phyloP scores from a whole-genome alignment of 2,888 invertebrate species.

The Drosophila borealis region DNA sequence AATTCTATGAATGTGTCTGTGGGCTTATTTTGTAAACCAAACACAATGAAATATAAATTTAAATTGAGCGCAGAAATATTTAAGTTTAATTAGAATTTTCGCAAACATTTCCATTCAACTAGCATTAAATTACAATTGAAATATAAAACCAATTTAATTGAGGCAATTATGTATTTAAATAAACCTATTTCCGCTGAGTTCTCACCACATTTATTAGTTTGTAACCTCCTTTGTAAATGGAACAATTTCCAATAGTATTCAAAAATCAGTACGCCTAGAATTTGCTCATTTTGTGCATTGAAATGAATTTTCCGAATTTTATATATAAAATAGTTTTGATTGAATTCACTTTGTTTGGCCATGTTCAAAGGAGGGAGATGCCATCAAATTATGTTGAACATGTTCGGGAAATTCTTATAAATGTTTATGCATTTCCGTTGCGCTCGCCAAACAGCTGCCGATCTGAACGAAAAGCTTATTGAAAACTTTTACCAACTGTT shows the following conservation, averaged over 20 bases:
- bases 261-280: neutral
- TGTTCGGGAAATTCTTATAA: slow-evolving; percentile 62
- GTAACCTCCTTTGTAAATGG: neutral
- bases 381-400: slow-evolving; percentile 63
- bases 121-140: neutral
- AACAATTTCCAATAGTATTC: neutral
- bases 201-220: neutral
- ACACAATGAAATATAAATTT: slow-evolving; percentile 10
- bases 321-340: slow-evolving; percentile 13
- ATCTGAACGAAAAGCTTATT: slow-evolving; percentile 59
- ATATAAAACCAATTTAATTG: neutral
- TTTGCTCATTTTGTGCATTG: neutral
- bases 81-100: neutral
- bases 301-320: slow-evolving; percentile 6
- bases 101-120: neutral
- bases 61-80: neutral
- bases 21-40: neutral
- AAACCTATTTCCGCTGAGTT: no score
- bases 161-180: no score
- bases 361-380: slow-evolving; percentile 20
- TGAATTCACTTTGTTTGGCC: slow-evolving; percentile 21
- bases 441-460: slow-evolving; percentile 47
- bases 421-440: slow-evolving; percentile 70
- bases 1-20: slow-evolving; percentile 5
- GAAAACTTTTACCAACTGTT: slow-evolving; percentile 71